phyloP scores from a whole-genome alignment of 2,113 vertebrate genomes.

The Vanacampus margaritifer region DNA sequence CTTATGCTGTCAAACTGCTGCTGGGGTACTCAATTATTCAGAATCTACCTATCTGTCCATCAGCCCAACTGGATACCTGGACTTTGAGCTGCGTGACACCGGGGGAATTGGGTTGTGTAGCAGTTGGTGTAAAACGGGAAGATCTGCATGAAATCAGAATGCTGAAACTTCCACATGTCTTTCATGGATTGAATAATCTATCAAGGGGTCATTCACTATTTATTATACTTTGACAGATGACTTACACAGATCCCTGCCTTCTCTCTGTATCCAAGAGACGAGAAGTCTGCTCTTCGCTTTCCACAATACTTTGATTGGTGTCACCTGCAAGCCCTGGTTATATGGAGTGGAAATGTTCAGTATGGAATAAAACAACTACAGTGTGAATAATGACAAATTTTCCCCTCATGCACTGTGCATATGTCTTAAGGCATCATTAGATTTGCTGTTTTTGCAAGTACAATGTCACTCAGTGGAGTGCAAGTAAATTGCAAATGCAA shows the following conservation, averaged over 20 bases:
- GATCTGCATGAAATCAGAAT: constrained; percentile 44
- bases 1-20: constrained; percentile 46
- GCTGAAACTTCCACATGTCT: constrained; percentile 16
- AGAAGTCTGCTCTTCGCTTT: too few species aligned
- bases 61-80: constrained; percentile 26
- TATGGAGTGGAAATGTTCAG: too few species aligned
- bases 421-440: too few species aligned
- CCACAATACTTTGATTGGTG: too few species aligned
- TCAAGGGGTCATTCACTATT: constrained; percentile 38
- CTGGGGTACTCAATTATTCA: constrained; percentile 55
- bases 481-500: too few species aligned
- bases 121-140: constrained; percentile 19
- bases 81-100: constrained; percentile 24
- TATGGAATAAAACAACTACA: too few species aligned
- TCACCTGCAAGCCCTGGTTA: too few species aligned
- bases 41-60: constrained; percentile 39
- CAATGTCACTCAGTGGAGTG: too few species aligned
- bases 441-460: too few species aligned
- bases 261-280: background rate
- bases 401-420: too few species aligned
- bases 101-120: constrained; percentile 11
- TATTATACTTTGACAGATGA: constrained; percentile 28
- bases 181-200: background rate
- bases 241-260: constrained; percentile 23
- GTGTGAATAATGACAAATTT: too few species aligned